Conservation (phyloP, 2,797 vertebrate genomes). For the Prionace glauca region DNA sequence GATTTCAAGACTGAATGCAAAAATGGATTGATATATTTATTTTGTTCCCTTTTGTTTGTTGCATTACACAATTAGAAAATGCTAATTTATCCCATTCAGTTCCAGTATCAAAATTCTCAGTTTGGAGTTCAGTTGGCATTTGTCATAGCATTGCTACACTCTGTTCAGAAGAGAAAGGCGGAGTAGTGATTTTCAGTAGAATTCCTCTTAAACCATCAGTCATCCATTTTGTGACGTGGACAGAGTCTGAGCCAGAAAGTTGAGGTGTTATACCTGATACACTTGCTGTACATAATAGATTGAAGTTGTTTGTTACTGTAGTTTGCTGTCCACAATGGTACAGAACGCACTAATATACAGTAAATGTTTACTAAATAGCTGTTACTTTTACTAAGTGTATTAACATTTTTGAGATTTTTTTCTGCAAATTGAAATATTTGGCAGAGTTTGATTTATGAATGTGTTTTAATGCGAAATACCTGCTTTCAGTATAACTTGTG, state of each 20-base stretch:
- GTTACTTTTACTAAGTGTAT: constrained; percentile 35
- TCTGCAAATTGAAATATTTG: constrained; percentile 23
- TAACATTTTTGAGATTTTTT: constrained; percentile 22
- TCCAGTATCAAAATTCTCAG: not conserved
- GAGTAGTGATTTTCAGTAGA: constrained; percentile 16
- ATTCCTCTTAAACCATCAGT: not conserved
- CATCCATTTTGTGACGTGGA: constrained; percentile 15
- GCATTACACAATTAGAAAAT: not conserved
- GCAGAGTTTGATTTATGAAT: constrained; percentile 37
- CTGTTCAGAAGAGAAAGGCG: not conserved
- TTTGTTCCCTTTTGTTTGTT: not conserved
- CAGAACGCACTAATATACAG: constrained; percentile 35
- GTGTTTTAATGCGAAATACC: constrained; percentile 30
- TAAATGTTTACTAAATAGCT: constrained; percentile 31
- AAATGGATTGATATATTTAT: not conserved
- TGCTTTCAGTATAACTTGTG: constrained; percentile 37
- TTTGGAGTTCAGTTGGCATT: constrained; percentile 4
- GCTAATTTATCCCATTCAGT: not conserved
- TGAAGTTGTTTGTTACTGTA: constrained; percentile 27
- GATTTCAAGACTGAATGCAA: not conserved
- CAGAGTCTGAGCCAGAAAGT: constrained; percentile 30
- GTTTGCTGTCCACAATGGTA: constrained; percentile 25
- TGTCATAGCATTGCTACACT: not conserved
- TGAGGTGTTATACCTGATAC: not conserved
- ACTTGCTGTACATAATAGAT: constrained; percentile 29